Base-by-base conservation (phyloP, 2,113 vertebrate genomes). In the Eonycteris spelaea region DNA sequence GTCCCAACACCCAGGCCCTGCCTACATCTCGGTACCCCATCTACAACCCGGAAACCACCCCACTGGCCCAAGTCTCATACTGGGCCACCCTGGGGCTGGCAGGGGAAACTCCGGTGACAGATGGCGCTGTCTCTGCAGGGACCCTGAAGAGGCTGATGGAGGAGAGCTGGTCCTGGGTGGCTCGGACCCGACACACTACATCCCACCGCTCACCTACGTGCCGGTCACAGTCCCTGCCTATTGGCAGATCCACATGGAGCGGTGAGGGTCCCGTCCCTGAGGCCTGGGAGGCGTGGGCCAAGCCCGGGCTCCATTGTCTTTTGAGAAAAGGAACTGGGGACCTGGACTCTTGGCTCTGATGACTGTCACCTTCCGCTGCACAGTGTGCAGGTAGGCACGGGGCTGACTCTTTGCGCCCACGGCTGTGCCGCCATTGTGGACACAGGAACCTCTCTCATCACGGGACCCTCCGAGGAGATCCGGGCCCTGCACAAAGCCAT, bases 161-260 rank as follows among this genome's bases (percentile, higher is more conserved):
- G 99, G 99, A 15, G 99, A 99, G 97, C 96, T 99, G 94, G 95
- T 98, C 14, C 98, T 99, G 63, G 99, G 99, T 12, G 99, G 99
- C 26, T 98, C 98, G 0, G 98, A 99, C 73, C 98, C 98, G 0
- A 93, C 98, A 65, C 98, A 99, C 97, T 99, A 99, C 79, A 98
- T 97, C 0, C 99, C 99, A n/a, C 98, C 99, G 8, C 98, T 99
- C 78, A 99, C 99, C 97, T 99, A 99, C 22, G 75, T 99, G 48
- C 98, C 99, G 0, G 98, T 99, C 92, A 99, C 99, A 0, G 90
- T 98, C 57, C 99, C 99, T 61, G 99, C 99, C 77, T 99, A 98
- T 97, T 99, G 99, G 99, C 99, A 99, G 98, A 97, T 99, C 93
- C 59, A 98, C 79, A 97, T 99, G 98, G 96, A 98, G 43, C 80